phyloP scores from a whole-genome alignment of 1,140 invertebrate genomes.

The Euborellia annulipes region DNA sequence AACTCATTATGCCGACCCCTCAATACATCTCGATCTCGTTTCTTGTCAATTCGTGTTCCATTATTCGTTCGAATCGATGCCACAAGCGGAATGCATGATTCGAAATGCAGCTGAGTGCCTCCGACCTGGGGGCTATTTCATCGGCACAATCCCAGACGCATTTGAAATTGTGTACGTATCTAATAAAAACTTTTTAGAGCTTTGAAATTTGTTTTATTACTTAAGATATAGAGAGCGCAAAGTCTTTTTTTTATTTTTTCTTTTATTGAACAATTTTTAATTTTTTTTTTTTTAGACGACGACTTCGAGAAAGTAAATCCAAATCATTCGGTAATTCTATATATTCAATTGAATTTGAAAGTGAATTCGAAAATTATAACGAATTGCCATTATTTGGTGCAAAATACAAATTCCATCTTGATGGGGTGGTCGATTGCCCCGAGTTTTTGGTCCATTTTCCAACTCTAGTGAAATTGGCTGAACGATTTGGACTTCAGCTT shows the following conservation, averaged over 20 bases:
- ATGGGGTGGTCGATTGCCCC: constrained; percentile 92
- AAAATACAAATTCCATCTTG: constrained; percentile 89
- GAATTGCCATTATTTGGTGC: constrained; percentile 82
- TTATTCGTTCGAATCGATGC: constrained; percentile 85
- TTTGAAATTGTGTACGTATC: constrained; percentile 69
- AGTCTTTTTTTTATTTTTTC: constrained; percentile 8
- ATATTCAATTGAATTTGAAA: constrained; percentile 64
- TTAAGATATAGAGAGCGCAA: too few species aligned
- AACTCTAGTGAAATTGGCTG: constrained; percentile 64
- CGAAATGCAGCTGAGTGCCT: constrained; percentile 82
- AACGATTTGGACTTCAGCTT: constrained; percentile 66
- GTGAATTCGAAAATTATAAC: constrained; percentile 38
- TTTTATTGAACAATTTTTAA: constrained; percentile 3
- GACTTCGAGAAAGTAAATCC: constrained; percentile 39
- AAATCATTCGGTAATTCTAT: constrained; percentile 75
- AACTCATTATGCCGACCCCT: constrained; percentile 51
- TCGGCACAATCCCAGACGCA: constrained; percentile 90
- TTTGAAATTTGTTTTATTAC: too few species aligned
- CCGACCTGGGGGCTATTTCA: constrained; percentile 80
- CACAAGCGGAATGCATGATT: constrained; percentile 86
- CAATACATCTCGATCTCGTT: constrained; percentile 70
- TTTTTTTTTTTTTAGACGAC: constrained; percentile 28
- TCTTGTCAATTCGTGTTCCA: constrained; percentile 97
- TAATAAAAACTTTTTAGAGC: too few species aligned
- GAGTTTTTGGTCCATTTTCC: constrained; percentile 96